Evolutionary conservation across 2,113 vertebrate genomes (phyloP).

Genomic region (Albula glossodonta): DNA sequence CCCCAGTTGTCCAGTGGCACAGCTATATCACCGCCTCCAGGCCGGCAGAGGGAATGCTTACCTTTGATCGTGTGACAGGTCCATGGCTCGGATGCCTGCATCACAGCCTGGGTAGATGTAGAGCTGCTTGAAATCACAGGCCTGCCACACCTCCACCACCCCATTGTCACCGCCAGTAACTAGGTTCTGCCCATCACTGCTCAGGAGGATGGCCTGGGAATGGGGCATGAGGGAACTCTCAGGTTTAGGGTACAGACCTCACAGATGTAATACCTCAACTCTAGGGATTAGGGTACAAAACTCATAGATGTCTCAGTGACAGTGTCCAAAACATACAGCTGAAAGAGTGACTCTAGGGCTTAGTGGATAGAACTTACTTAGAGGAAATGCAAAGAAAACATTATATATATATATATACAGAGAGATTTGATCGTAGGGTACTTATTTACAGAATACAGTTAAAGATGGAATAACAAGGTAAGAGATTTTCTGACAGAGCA

Average conservation of each 20-base stretch:
- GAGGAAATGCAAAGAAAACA: too few species aligned
- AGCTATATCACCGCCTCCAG: too few species aligned
- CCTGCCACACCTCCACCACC: conserved; percentile 98
- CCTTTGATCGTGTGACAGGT: conserved; percentile 99
- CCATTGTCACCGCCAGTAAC: conserved; percentile 98
- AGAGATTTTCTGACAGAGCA: too few species aligned
- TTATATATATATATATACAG: too few species aligned
- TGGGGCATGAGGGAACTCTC: neutral
- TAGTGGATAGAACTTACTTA: neutral
- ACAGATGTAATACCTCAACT: neutral
- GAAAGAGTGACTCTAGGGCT: too few species aligned
- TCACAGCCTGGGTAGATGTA: conserved; percentile 99
- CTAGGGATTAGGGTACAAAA: neutral
- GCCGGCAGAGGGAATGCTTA: conserved; percentile 50
- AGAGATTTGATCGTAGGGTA: too few species aligned
- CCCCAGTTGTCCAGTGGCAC: too few species aligned
- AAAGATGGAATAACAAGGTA: too few species aligned
- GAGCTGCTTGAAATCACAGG: conserved; percentile 98
- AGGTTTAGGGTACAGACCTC: neutral
- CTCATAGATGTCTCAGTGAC: too few species aligned
- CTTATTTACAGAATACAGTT: neutral
- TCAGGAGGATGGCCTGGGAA: conserved; percentile 70
- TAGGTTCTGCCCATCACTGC: conserved; percentile 96
- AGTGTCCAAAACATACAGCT: too few species aligned
- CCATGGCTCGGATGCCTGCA: conserved; percentile 97